Base-by-base conservation (phyloP, 2,888 invertebrate genomes). In the Pristionchus exspectatus region DNA sequence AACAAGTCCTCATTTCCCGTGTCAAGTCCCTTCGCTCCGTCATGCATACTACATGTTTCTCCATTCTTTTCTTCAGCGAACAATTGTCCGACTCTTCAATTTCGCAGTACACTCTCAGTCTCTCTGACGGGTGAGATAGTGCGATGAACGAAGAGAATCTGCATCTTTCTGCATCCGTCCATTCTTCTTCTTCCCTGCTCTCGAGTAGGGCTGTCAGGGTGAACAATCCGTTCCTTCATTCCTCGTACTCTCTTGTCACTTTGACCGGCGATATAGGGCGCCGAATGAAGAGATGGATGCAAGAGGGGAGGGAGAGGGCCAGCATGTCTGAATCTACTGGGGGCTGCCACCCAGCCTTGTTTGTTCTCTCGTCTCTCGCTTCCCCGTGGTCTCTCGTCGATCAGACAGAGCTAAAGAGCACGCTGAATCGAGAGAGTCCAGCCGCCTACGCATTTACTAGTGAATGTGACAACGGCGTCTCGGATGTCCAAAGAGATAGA, bases 21-120 rank as follows among this genome's bases (percentile, higher is more conserved):
- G 74, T 74, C 38, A 72, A 33, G 74, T 38, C 38, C 69, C 69
- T 30, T 30, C 69, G 30, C 69, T 69, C 74, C 16, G 74, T 74
- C 74, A 74, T 74, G 74, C 74, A 74, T 74, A 74, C 74, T 74
- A 16, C 74, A 74, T 74, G 74, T 9, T 74, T 74, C 74, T 21
- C 74, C 38, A 18, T 24, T 38, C 12, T 2, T 74, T 21, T 74
- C 9, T 38, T 74, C 69, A 1, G 5, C 3, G 3, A 38, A 18
- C 16, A 24, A 5, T 63, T 63, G 21, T 24, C 24, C 59, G 59
- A 18, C 59, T 24, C 21, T 59, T 24, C 59, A 12, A 59, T 59
- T 59, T 59, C 59, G 4, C 59, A 24, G 5, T 21, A 21, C 21
- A 18, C 59, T 21, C 59, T 24, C 18, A 59, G 59, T 50, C 44